These are phyloP conservation scores for Vipera latastei DNA, from an alignment of 2,797 vertebrate genomes.

Conservation along the genomic window DNA sequence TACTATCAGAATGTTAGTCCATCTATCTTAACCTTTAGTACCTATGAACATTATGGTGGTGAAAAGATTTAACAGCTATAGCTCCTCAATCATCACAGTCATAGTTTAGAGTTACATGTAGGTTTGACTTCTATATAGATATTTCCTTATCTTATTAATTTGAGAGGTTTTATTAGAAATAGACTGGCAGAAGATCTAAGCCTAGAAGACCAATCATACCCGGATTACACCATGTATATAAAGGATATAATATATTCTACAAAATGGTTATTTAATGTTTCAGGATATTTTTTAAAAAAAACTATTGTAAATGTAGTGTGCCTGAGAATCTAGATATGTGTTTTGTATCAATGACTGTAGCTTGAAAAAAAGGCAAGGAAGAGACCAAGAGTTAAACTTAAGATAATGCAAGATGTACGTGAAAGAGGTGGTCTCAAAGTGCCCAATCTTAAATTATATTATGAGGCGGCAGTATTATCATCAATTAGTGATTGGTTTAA, in stretches of 20 bases:
- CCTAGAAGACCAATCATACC: not conserved
- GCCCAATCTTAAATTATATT: too few species aligned
- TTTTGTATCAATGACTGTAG: not conserved
- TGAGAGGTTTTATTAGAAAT: not conserved
- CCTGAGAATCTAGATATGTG: not conserved
- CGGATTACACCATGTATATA: not conserved
- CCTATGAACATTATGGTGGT: not conserved
- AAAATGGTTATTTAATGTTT: not conserved
- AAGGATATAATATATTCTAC: not conserved
- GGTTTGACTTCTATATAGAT: not conserved
- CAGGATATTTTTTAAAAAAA: not conserved
- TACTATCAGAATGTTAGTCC: not conserved
- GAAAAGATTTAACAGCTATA: not conserved
- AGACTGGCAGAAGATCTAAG: not conserved
- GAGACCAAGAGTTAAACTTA: too few species aligned
- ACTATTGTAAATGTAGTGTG: not conserved
- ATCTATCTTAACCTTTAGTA: not conserved
- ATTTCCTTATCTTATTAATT: not conserved
- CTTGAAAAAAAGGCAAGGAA: not conserved
- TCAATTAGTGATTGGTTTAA: too few species aligned
- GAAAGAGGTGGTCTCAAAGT: too few species aligned
- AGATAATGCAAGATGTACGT: too few species aligned
- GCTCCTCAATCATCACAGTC: not conserved
- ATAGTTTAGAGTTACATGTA: not conserved
- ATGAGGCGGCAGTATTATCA: too few species aligned